These are phyloP conservation scores for Hybognathus amarus DNA, from an alignment of 2,797 vertebrate species.

Conservation along the genomic window DNA sequence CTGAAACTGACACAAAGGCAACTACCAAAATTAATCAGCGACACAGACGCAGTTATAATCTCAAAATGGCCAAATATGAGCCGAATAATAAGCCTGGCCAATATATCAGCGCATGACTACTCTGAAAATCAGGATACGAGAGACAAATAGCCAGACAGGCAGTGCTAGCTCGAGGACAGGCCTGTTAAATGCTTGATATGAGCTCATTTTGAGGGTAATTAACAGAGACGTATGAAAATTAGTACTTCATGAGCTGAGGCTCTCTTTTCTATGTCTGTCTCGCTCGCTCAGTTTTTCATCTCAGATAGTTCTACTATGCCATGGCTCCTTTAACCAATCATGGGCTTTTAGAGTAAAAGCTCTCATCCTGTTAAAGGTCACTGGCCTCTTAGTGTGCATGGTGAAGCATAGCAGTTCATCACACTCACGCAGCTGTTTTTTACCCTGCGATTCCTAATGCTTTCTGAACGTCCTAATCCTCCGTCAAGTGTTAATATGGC, in stretches of 20 bases:
- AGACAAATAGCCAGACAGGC: not conserved
- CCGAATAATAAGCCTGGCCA: not conserved
- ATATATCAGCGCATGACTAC: not conserved
- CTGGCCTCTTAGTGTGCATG: constrained; percentile 45
- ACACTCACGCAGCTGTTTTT: constrained; percentile 17
- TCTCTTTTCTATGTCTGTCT: not conserved
- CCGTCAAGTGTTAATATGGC: constrained; percentile 28
- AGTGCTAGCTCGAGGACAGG: not conserved
- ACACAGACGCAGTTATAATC: not conserved
- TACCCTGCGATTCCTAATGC: constrained; percentile 9
- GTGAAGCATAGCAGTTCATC: constrained; percentile 54
- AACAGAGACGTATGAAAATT: not conserved
- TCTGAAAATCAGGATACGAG: not conserved
- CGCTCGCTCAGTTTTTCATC: constrained; percentile 5
- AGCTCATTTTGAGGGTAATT: constrained; percentile 16
- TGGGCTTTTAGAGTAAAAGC: constrained; percentile 48
- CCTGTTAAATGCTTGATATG: constrained; percentile 5
- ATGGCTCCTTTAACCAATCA: constrained; percentile 33
- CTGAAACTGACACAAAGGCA: not conserved
- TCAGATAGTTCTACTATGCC: constrained; percentile 20
- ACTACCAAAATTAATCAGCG: not conserved
- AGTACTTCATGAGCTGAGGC: constrained; percentile 1
- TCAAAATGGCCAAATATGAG: not conserved
- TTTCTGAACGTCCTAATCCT: constrained; percentile 30
- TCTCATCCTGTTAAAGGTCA: constrained; percentile 53